Conservation (phyloP, 92 coral and sea anemone species). For the Pocillopora grandis region DNA sequence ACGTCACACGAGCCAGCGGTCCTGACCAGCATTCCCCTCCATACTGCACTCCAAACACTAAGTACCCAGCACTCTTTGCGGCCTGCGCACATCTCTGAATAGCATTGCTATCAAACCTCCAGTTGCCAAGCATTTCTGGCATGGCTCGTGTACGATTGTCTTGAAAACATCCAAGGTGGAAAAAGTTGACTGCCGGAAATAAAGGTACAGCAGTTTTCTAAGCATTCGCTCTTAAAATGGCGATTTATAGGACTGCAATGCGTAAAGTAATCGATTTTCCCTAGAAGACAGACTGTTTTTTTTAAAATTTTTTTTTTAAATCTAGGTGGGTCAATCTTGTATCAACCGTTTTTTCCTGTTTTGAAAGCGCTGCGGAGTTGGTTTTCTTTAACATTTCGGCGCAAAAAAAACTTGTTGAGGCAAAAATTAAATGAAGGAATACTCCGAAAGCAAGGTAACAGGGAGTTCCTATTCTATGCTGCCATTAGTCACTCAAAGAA, state of each 20-base stretch:
- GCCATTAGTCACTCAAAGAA: no score
- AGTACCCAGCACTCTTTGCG: conserved; percentile 36
- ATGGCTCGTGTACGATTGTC: conserved; percentile 35
- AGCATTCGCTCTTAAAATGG: neutral
- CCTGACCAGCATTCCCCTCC: conserved; percentile 65
- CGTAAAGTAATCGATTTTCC: neutral
- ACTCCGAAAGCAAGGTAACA: no score
- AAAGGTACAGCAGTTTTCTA: neutral
- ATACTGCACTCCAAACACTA: conserved; percentile 58
- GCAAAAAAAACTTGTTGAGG: no score
- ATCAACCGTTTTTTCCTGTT: no score
- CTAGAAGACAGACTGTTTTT: no score
- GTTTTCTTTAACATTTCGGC: no score
- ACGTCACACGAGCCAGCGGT: conserved; percentile 43
- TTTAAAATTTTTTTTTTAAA: no score
- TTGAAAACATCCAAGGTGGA: conserved; percentile 46
- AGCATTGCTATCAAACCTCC: neutral
- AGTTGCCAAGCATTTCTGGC: conserved; percentile 21
- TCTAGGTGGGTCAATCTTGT: no score
- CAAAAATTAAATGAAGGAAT: no score
- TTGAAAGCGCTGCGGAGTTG: no score
- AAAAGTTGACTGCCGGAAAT: conserved; percentile 26
- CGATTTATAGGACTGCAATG: neutral
- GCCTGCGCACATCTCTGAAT: conserved; percentile 17
- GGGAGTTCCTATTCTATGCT: no score